Evolutionary conservation across 1,140 invertebrate species (phyloP).

Genomic region (Aphelenchoides besseyi): DNA sequence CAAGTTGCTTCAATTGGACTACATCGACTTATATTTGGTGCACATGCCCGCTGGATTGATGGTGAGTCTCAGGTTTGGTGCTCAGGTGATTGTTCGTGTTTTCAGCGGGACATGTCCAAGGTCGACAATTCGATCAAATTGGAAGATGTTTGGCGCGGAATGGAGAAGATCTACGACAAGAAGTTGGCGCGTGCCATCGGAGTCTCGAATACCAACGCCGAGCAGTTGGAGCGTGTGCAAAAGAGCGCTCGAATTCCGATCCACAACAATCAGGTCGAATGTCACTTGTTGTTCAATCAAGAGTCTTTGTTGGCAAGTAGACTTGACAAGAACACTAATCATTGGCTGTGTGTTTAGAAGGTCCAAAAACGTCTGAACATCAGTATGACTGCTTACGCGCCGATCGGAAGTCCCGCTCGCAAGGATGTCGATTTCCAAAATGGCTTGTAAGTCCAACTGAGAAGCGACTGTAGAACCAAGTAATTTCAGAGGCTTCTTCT

Average conservation of each 20-base stretch:
- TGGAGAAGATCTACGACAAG: conserved; percentile 60
- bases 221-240: conserved; percentile 59
- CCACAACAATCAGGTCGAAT: conserved; percentile 54
- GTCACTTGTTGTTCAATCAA: conserved; percentile 45
- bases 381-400: conserved; percentile 63
- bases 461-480: not conserved
- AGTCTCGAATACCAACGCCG: conserved; percentile 64
- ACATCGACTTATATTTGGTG: conserved; percentile 79
- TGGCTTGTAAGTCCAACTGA: conserved; percentile 41
- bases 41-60: conserved; percentile 70
- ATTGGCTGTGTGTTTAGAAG: not conserved
- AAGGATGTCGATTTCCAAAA: conserved; percentile 36
- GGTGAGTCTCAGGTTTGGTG: conserved; percentile 48
- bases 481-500: conserved; percentile 5
- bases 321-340: conserved; percentile 48
- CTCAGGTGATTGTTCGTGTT: conserved; percentile 6
- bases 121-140: conserved; percentile 33
- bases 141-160: conserved; percentile 45
- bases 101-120: conserved; percentile 42
- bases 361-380: conserved; percentile 45
- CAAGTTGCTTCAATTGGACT: conserved; percentile 72
- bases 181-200: conserved; percentile 64
- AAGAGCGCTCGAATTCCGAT: conserved; percentile 45
- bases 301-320: conserved; percentile 14
- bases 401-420: conserved; percentile 62